Base-by-base conservation (phyloP, 2,888 invertebrate species). In the Cerastis rubricosa region DNA sequence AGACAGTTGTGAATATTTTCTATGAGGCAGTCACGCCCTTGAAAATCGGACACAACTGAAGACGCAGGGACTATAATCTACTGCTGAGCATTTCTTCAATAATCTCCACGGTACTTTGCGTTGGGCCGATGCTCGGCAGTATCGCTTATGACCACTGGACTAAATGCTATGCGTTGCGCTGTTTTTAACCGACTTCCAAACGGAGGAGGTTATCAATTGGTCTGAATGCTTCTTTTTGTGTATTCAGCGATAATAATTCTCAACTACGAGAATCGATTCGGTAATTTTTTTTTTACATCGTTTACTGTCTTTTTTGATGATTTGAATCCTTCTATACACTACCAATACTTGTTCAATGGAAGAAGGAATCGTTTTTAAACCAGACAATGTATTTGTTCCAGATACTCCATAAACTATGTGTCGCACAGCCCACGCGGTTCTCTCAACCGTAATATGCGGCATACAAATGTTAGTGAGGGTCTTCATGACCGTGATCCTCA, bases 381-480 rank as follows among this genome's bases (percentile, higher is more conserved):
- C 43, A 5, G 14, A n/a, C 5, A 68, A 49, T 63, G 1, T 45
- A 8, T 72, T 49, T 78, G 54, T 92, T 89, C 1, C 91, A 93
- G 92, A 80, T 86, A 76, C 83, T 72, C 45, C 35, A 57, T 82
- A 59, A 87, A 92, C 87, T 71, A 96, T 96, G 96, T 96, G 95
- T 93, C 94, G 94, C 35, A 94, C 95, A 49, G 89, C 92, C 54
- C 94, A 94, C 88, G 91, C 94, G 5, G 0, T 95, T 11, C 72
- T 95, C 9, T 92, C 92, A 74, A 91, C 91, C 65, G 78, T 79
- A 86, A 93, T 95, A 93, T 96, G 96, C 84, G 92, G 92, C 8
- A 85, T 95, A 9, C 96, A 96, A 88, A 95, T 95, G 94, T 68
- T 95, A 51, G 93, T 95, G 17, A 90, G 96, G 81, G 92, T 96